Evolutionary conservation across 2,113 vertebrate genomes (phyloP).

Genomic region (Pseudonaja textilis): DNA sequence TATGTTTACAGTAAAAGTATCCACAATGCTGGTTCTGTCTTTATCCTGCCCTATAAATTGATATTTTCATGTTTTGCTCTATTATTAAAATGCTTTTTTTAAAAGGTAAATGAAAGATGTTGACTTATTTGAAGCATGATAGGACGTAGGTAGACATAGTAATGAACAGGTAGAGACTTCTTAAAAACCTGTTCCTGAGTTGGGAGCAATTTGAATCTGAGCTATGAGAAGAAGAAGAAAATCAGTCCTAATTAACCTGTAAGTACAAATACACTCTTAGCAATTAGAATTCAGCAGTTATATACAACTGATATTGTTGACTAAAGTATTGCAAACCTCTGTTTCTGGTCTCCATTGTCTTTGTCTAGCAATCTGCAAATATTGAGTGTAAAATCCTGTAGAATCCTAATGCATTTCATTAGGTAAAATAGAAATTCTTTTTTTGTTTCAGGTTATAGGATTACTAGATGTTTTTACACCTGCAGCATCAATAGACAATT

Average conservation of each 20-base stretch:
- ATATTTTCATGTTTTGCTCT: background rate
- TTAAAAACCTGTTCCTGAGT: background rate
- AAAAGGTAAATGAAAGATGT: background rate
- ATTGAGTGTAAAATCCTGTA: background rate
- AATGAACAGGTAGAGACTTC: background rate
- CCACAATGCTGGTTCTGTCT: background rate
- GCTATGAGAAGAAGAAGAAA: background rate
- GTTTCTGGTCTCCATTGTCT: background rate
- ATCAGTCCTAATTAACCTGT: background rate
- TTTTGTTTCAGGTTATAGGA: slow-evolving; percentile 77
- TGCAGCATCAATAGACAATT: slow-evolving; percentile 85
- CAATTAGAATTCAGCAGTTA: background rate
- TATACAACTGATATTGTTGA: background rate
- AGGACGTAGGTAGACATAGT: background rate
- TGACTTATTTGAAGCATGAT: background rate
- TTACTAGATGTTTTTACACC: slow-evolving; percentile 95
- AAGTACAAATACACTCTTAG: background rate
- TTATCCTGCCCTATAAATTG: background rate
- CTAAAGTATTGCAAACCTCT: background rate
- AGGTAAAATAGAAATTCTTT: slow-evolving; percentile 26
- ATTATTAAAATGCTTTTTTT: background rate
- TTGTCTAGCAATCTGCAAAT: background rate
- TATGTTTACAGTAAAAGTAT: background rate
- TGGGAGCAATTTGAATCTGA: background rate
- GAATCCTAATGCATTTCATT: slow-evolving; percentile 17